Evolutionary conservation across 2,888 invertebrate species (phyloP), one percentile per base, ranked within the genome.

Genomic region (Podotricha telesiphe): DNA sequence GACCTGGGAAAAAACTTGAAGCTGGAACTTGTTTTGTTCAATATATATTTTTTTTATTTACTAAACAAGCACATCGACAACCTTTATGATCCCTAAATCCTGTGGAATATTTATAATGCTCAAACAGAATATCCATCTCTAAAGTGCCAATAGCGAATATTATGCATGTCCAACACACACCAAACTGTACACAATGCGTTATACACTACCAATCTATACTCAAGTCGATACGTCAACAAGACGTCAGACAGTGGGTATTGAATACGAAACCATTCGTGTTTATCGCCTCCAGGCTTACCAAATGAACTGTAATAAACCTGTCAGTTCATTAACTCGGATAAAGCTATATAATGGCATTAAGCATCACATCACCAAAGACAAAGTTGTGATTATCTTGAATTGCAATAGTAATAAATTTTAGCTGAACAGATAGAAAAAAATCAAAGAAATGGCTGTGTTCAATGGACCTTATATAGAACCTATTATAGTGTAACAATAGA

Each of bases 231-330:
- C 74, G 74, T 72, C 74, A 72, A 74, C 69, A 69, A 70, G 65
- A 70, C 73, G 65, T 73, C 67, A 71, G 69, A 59, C 69, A 65
- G 45, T 66, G 66, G 71, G 71, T 74, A 74, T 74, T 74, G 73
- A 74, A 73, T 74, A 73, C 64, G 74, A 74, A 67, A 74, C 72
- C 70, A 70, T 68, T 67, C 68, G 68, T 70, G 73, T 70, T 73
- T 73, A 73, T 70, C 69, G 74, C 75, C 76, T 73, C 74, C 68
- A 70, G 76, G 73, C 74, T 69, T 73, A 74, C 74, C 74, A 74
- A 65, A 70, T 75, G 72, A 72, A 70, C 71, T 69, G 73, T 74
- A 73, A 75, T 75, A 75, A 74, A 74, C 73, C 74, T 73, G 76
- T 72, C 75, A 74, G 74, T 72, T 74, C 74, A 74, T 74, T 72